phyloP scores from a whole-genome alignment of 92 coral and sea anemone species.

The Phenganax marumi region DNA sequence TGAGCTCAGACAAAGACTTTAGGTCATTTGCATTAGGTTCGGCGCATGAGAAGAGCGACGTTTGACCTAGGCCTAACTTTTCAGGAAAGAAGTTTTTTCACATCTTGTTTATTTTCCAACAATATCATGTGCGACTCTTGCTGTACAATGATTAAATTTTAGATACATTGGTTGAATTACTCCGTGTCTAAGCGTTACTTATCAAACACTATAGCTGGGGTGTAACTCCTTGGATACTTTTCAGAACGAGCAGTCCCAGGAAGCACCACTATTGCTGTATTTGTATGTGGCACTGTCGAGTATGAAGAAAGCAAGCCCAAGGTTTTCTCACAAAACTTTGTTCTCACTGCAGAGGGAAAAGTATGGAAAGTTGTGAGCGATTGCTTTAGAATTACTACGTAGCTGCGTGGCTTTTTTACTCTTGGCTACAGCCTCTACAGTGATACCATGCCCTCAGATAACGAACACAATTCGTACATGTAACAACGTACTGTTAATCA shows the following conservation, averaged over 20 bases:
- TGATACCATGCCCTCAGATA: too few species aligned
- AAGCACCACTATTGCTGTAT: conserved; percentile 76
- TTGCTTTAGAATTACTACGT: conserved; percentile 74
- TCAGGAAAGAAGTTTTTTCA: too few species aligned
- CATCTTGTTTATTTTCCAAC: too few species aligned
- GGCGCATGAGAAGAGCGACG: too few species aligned
- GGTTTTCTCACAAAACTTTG: conserved; percentile 87
- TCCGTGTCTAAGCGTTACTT: not conserved
- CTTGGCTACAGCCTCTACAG: too few species aligned
- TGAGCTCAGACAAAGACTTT: too few species aligned
- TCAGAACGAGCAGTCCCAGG: conserved; percentile 95
- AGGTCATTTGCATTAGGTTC: too few species aligned
- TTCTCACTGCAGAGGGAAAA: conserved; percentile 84
- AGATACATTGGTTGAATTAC: not conserved
- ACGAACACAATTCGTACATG: too few species aligned
- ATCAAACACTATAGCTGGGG: not conserved
- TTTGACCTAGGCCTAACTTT: too few species aligned
- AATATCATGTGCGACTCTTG: too few species aligned
- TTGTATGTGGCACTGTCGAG: conserved; percentile 78
- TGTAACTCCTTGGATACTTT: conserved; percentile 1
- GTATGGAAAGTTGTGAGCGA: conserved; percentile 98
- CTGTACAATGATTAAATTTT: too few species aligned
- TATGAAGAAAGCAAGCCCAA: conserved; percentile 78
- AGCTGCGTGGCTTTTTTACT: not conserved
- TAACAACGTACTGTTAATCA: too few species aligned